phyloP scores from a whole-genome alignment of 2,797 vertebrate species.

The Dromococcyx pavoninus region DNA sequence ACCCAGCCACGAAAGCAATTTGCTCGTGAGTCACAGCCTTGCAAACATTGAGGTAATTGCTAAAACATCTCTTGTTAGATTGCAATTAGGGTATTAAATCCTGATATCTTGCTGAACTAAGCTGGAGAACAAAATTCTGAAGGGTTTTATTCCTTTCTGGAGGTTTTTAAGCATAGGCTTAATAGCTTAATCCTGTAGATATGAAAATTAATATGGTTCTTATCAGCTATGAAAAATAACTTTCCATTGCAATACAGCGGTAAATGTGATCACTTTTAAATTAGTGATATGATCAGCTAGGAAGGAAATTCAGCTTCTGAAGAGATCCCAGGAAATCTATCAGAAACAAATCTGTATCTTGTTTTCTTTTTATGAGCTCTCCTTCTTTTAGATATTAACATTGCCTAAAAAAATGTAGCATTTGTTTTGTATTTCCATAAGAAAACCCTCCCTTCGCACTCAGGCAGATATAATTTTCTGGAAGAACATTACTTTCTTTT shows the following conservation, averaged over 20 bases:
- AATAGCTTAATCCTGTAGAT: slow-evolving; percentile 6
- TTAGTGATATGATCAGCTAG: neutral
- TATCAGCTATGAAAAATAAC: slow-evolving; percentile 25
- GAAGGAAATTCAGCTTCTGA: neutral
- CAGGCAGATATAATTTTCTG: neutral
- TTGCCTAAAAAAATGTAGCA: neutral
- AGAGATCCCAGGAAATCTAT: neutral
- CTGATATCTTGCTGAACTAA: slow-evolving; percentile 45
- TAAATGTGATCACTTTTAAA: neutral
- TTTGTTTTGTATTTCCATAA: neutral
- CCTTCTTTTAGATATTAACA: neutral
- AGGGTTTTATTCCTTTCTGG: slow-evolving; percentile 17
- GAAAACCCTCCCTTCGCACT: neutral
- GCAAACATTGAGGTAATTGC: slow-evolving; percentile 66
- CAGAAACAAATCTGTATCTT: neutral
- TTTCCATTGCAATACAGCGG: neutral
- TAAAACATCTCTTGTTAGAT: slow-evolving; percentile 57
- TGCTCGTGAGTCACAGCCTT: slow-evolving; percentile 72
- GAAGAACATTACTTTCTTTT: neutral
- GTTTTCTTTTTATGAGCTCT: neutral
- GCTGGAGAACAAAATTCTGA: slow-evolving; percentile 10
- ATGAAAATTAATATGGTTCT: neutral
- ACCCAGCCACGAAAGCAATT: slow-evolving; percentile 67
- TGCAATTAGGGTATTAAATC: slow-evolving; percentile 55
- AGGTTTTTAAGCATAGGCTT: neutral